A percentile compares a stretch with the other conserved stretches of the same genome.
phyloP scores from a whole-genome alignment of 2,888 invertebrate species.

The Melolontha melolontha region DNA sequence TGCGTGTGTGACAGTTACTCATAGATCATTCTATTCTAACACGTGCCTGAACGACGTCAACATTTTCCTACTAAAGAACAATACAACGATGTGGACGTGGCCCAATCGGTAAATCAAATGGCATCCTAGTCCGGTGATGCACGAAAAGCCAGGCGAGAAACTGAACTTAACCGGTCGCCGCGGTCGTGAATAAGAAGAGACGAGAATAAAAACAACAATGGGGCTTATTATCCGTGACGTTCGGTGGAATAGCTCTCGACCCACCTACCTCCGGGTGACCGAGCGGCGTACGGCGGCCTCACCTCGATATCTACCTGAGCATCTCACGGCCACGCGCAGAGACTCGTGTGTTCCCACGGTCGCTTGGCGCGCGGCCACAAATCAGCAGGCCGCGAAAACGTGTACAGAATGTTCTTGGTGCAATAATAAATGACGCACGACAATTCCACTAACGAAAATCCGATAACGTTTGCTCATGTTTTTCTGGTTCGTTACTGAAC shows the following conservation, averaged over 20 bases:
- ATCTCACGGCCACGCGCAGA: conserved; percentile 46
- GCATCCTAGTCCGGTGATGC: conserved; percentile 4
- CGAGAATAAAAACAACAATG: conserved; percentile 37
- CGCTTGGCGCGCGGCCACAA: conserved; percentile 46
- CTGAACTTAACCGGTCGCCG: conserved; percentile 26
- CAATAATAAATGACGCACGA: conserved; percentile 39
- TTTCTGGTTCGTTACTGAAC: neutral
- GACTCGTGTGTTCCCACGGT: conserved; percentile 47
- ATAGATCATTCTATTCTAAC: conserved; percentile 32
- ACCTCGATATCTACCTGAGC: conserved; percentile 45
- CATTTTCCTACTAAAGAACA: conserved; percentile 16
- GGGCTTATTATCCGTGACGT: conserved; percentile 41
- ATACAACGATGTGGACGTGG: conserved; percentile 5
- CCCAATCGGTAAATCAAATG: conserved; percentile 2
- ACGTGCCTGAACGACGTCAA: conserved; percentile 18
- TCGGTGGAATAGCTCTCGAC: conserved; percentile 34
- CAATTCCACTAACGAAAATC: conserved; percentile 42
- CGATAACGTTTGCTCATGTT: conserved; percentile 14
- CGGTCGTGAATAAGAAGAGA: conserved; percentile 33
- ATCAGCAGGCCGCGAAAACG: conserved; percentile 46
- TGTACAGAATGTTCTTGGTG: conserved; percentile 44
- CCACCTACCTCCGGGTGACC: conserved; percentile 39
- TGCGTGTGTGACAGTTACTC: conserved; percentile 31
- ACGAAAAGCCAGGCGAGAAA: conserved; percentile 31
- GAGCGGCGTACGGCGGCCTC: conserved; percentile 41